phyloP scores from a whole-genome alignment of 2,888 invertebrate species.

The Leuctra nigra region DNA sequence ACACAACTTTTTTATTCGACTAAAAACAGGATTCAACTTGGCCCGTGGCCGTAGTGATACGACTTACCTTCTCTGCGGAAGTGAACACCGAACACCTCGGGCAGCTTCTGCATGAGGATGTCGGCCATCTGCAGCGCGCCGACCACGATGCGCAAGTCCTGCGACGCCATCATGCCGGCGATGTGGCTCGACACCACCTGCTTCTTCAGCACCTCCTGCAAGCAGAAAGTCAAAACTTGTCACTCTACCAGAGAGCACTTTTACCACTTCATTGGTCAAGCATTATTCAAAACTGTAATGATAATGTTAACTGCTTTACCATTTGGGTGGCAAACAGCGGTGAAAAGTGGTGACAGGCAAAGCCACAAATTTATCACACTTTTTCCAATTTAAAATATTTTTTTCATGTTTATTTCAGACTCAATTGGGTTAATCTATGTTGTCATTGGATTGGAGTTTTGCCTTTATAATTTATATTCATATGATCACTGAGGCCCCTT shows the following conservation, averaged over 20 bases:
- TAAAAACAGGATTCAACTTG: too few species aligned
- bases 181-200: constrained; percentile 91
- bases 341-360: too few species aligned
- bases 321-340: too few species aligned
- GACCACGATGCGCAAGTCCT: constrained; percentile 92
- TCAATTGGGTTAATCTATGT: too few species aligned
- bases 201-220: constrained; percentile 51
- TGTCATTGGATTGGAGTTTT: too few species aligned
- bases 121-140: constrained; percentile 96
- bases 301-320: neutral
- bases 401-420: too few species aligned
- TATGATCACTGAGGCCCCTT: too few species aligned
- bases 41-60: neutral
- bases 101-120: constrained; percentile 92
- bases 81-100: constrained; percentile 90
- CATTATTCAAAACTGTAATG: neutral
- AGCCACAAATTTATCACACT: too few species aligned
- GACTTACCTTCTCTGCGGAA: constrained; percentile 84
- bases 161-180: constrained; percentile 97
- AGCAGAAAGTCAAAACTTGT: neutral
- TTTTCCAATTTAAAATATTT: too few species aligned
- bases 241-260: too few species aligned
- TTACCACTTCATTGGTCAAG: too few species aligned
- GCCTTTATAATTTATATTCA: too few species aligned
- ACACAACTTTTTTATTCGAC: neutral